Conservation (phyloP, 1,140 invertebrate species). For the Diabrotica virgifera region DNA sequence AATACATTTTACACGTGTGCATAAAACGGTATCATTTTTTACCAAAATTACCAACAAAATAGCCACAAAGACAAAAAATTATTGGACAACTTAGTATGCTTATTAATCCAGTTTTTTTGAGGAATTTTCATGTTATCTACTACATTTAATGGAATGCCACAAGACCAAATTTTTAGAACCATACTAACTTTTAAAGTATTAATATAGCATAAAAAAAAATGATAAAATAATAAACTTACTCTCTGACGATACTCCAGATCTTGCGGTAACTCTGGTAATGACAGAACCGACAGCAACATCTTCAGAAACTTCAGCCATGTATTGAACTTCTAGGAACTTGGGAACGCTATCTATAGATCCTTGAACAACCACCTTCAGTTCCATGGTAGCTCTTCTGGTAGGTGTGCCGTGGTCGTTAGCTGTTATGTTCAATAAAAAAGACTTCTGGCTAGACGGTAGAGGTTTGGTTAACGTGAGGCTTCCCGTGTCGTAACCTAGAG, state of each 20-base stretch:
- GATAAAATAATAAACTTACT: neutral
- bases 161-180: too few relatives aligned
- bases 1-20: too few relatives aligned
- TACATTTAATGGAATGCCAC: too few relatives aligned
- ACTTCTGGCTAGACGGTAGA: conserved; percentile 45
- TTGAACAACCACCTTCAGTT: conserved; percentile 65
- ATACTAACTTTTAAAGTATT: too few relatives aligned
- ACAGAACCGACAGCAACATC: conserved; percentile 71
- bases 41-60: too few relatives aligned
- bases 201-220: too few relatives aligned
- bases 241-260: conserved; percentile 32
- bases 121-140: too few relatives aligned
- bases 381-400: conserved; percentile 60
- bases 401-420: conserved; percentile 81
- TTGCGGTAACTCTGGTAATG: conserved; percentile 74
- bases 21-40: too few relatives aligned
- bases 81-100: too few relatives aligned
- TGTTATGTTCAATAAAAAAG: conserved; percentile 43
- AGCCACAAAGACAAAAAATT: too few relatives aligned
- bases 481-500: conserved; percentile 74
- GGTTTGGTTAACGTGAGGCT: conserved; percentile 71
- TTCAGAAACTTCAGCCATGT: conserved; percentile 77
- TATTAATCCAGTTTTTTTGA: too few relatives aligned
- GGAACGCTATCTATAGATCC: conserved; percentile 77
- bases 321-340: conserved; percentile 71